Evolutionary conservation across 2,113 vertebrate species (phyloP).

Genomic region (Pagrus major): DNA sequence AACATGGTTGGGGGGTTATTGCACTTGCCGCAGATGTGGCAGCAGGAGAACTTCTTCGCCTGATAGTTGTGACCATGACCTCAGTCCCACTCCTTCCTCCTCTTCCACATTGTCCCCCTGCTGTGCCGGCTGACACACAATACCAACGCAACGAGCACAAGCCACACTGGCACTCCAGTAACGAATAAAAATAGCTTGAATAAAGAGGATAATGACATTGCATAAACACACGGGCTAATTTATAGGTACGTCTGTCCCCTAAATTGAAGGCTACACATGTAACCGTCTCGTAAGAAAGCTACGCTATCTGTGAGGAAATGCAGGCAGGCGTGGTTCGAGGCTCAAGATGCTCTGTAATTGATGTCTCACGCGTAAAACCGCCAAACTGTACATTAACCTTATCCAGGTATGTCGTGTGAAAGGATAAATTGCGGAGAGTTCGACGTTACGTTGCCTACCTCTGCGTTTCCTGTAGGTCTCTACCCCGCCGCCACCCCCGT

Average conservation of each 20-base stretch:
- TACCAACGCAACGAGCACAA: neutral
- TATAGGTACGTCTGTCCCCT: fast-evolving
- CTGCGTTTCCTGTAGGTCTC: constrained; percentile 12
- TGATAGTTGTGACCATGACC: neutral
- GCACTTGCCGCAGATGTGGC: neutral
- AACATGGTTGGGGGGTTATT: too few relatives aligned
- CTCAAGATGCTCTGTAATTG: neutral
- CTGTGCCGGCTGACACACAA: constrained; percentile 14
- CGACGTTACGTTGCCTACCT: constrained; percentile 55
- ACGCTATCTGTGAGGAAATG: neutral
- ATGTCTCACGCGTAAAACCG: fast-evolving
- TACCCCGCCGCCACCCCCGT: constrained; percentile 16
- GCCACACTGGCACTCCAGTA: fast-evolving
- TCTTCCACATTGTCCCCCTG: too few relatives aligned
- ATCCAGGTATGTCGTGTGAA: fast-evolving
- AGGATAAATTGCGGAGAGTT: neutral
- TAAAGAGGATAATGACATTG: too few relatives aligned
- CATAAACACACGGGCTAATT: too few relatives aligned
- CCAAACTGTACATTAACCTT: fast-evolving
- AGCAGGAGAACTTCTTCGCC: neutral
- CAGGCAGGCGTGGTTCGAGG: constrained; percentile 3
- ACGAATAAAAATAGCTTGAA: neutral
- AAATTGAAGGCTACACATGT: neutral
- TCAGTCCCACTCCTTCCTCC: neutral
- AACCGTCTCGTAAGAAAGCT: fast-evolving